Percentiles rank a stretch among this genome's conserved stretches.
phyloP scores from a whole-genome alignment of 2,888 invertebrate species.

The Lasiommata megera region DNA sequence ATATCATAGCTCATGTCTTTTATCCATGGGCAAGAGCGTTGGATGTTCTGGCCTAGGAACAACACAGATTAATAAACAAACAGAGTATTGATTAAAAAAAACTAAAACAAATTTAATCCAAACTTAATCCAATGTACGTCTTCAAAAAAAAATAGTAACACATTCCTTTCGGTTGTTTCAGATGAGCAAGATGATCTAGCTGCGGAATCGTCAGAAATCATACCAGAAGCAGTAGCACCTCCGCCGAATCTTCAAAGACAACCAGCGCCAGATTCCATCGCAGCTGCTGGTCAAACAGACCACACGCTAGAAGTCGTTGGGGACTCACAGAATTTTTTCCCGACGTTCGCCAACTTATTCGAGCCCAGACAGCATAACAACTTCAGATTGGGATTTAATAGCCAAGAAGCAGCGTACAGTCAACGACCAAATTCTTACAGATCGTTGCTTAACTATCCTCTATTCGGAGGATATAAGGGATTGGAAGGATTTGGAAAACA shows the following conservation, averaged over 20 bases:
- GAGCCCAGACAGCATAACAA: constrained; percentile 76
- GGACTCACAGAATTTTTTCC: constrained; percentile 87
- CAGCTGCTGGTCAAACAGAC: constrained; percentile 58
- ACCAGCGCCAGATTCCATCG: constrained; percentile 47
- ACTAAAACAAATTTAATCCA: no score
- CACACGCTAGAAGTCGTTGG: constrained; percentile 80
- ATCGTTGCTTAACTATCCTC: constrained; percentile 70
- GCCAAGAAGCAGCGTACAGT: constrained; percentile 82
- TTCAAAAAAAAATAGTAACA: constrained; percentile 1
- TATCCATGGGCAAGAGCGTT: no score
- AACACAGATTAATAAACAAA: no score
- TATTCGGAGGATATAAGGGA: constrained; percentile 64
- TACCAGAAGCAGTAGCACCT: constrained; percentile 66
- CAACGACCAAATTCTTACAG: constrained; percentile 79
- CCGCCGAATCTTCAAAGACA: constrained; percentile 51
- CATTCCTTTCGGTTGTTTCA: constrained; percentile 49
- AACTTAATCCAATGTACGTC: no score
- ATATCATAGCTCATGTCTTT: no score
- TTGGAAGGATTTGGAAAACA: constrained; percentile 65
- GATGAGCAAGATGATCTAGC: constrained; percentile 64
- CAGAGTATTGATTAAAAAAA: no score
- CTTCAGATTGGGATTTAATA: constrained; percentile 82
- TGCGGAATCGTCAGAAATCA: constrained; percentile 74
- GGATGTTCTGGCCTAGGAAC: no score
- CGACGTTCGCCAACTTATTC: constrained; percentile 87